Conservation (phyloP, 92 coral and sea anemone species). For the Bergia puertoricense region DNA sequence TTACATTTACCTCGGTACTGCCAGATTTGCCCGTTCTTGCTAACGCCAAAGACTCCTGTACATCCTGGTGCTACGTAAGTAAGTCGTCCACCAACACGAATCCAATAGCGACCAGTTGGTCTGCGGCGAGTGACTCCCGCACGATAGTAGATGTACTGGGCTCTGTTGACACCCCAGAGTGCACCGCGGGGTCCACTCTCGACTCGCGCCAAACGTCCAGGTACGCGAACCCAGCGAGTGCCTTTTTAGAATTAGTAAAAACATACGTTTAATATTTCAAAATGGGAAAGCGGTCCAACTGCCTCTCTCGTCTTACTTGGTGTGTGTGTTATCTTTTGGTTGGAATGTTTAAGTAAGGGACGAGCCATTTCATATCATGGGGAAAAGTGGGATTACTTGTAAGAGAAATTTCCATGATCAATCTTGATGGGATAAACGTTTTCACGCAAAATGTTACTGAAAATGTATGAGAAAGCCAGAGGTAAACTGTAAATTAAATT, state of each 20-base stretch:
- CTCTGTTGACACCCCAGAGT: constrained; percentile 17
- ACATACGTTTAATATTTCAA: not conserved
- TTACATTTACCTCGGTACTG: constrained; percentile 5
- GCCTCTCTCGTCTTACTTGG: too few relatives aligned
- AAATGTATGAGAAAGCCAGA: too few relatives aligned
- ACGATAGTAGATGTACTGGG: constrained; percentile 21
- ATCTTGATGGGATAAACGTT: too few relatives aligned
- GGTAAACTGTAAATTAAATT: too few relatives aligned
- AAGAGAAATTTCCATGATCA: not conserved
- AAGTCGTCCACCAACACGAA: constrained; percentile 32
- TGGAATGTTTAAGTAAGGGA: too few relatives aligned
- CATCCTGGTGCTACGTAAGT: constrained; percentile 20
- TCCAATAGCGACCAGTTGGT: constrained; percentile 8
- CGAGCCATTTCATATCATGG: not conserved
- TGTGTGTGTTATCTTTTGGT: too few relatives aligned
- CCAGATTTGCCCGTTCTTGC: constrained; percentile 33
- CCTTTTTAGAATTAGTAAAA: not conserved
- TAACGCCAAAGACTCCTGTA: constrained; percentile 31
- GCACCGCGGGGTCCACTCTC: constrained; percentile 40
- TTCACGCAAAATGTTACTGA: too few relatives aligned
- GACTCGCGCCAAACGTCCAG: constrained; percentile 37
- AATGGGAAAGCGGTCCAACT: too few relatives aligned
- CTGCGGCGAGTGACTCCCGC: constrained; percentile 27
- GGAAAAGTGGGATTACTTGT: not conserved
- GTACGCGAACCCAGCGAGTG: constrained; percentile 8